phyloP scores from a whole-genome alignment of 2,888 invertebrate species.

The Stenodera caucasica region DNA sequence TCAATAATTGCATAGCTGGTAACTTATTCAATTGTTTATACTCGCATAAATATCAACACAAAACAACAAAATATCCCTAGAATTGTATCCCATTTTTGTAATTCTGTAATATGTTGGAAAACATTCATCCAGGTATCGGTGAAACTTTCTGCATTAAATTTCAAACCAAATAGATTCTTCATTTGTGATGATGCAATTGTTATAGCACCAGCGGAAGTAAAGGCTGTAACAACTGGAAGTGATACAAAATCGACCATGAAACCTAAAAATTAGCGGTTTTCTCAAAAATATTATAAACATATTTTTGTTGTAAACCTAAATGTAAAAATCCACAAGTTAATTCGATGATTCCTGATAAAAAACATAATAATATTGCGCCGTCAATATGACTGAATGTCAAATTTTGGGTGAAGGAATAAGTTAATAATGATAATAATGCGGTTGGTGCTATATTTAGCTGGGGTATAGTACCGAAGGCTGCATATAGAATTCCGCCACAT shows the following conservation, averaged over 20 bases:
- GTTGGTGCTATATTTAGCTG: slow-evolving; percentile 73
- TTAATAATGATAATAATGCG: slow-evolving; percentile 75
- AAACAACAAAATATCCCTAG: slow-evolving; percentile 66
- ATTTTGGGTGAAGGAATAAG: slow-evolving; percentile 63
- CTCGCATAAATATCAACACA: slow-evolving; percentile 64
- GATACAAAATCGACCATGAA: slow-evolving; percentile 74
- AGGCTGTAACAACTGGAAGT: slow-evolving; percentile 70
- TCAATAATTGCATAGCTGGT: background rate
- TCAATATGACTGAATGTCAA: slow-evolving; percentile 57
- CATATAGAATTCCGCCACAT: slow-evolving; percentile 76
- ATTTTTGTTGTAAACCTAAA: slow-evolving; percentile 56
- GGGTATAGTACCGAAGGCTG: slow-evolving; percentile 72
- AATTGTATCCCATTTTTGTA: slow-evolving; percentile 62
- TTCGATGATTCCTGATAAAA: slow-evolving; percentile 67
- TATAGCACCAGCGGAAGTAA: slow-evolving; percentile 73
- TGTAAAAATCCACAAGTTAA: slow-evolving; percentile 64
- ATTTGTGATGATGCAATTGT: slow-evolving; percentile 73
- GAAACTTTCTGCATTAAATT: slow-evolving; percentile 64
- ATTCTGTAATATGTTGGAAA: slow-evolving; percentile 58
- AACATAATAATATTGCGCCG: slow-evolving; percentile 67
- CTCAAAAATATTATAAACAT: slow-evolving; percentile 53
- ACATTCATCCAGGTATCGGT: slow-evolving; percentile 62
- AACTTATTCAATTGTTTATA: slow-evolving; percentile 40
- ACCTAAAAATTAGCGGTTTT: slow-evolving; percentile 53
- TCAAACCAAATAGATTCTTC: slow-evolving; percentile 65